These are phyloP conservation scores for Megamerina dolium DNA, from an alignment of 2,888 invertebrate species.

Conservation along the genomic window DNA sequence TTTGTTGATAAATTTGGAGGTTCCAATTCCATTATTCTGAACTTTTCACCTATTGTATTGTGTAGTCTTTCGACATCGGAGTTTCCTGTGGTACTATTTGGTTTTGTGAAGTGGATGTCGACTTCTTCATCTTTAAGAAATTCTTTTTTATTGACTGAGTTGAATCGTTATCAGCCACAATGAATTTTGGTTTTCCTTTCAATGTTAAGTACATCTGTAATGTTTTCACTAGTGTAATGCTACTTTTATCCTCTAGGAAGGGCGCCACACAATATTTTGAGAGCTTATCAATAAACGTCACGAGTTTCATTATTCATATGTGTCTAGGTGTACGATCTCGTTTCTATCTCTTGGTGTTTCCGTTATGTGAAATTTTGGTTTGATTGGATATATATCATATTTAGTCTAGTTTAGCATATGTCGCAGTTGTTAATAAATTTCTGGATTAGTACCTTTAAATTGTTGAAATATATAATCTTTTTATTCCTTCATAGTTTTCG, in stretches of 20 bases:
- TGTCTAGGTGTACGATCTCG: slow-evolving; percentile 10
- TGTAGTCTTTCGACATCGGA: background rate
- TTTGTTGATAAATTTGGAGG: background rate
- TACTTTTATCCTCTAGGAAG: slow-evolving; percentile 7
- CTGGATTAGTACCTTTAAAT: slow-evolving; percentile 13
- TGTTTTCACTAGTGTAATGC: slow-evolving; percentile 11
- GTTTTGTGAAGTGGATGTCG: background rate
- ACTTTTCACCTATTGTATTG: slow-evolving; percentile 3
- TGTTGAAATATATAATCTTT: slow-evolving; percentile 14
- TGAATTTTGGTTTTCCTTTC: slow-evolving; percentile 7
- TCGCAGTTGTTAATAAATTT: slow-evolving; percentile 18
- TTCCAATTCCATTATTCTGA: background rate
- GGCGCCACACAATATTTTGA: slow-evolving; percentile 8
- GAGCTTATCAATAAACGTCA: slow-evolving; percentile 15
- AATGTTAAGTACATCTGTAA: background rate
- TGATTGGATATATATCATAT: slow-evolving; percentile 17
- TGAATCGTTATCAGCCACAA: too few relatives aligned
- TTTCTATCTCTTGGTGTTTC: slow-evolving; percentile 8
- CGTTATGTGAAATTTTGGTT: too few relatives aligned
- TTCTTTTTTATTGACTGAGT: background rate
- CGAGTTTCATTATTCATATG: slow-evolving; percentile 6
- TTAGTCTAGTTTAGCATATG: slow-evolving; percentile 11
- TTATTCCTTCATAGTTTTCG: slow-evolving; percentile 16
- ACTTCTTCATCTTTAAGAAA: background rate
- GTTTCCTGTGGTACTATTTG: background rate